Percentiles rank a stretch among this genome's conserved stretches.
These are phyloP conservation scores for Thalpophila matura DNA, from an alignment of 2,888 invertebrate species.

Conservation along the genomic window DNA sequence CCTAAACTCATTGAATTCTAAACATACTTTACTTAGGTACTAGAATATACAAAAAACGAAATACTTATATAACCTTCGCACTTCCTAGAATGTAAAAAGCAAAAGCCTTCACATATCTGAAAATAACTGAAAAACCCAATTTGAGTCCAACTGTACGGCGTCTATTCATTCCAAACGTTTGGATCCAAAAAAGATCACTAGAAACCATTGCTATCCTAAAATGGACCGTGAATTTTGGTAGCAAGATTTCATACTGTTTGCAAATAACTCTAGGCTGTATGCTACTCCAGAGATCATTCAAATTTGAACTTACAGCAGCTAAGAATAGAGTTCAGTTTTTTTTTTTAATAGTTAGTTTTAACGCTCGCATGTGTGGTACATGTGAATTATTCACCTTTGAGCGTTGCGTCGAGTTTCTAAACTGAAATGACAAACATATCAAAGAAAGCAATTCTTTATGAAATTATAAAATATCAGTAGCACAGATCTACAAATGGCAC, in stretches of 20 bases:
- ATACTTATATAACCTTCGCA: conserved; percentile 16
- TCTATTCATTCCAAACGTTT: conserved; percentile 58
- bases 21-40: background rate
- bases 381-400: conserved; percentile 64
- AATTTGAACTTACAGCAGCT: conserved; percentile 13
- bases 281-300: conserved; percentile 12
- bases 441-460: conserved; percentile 39
- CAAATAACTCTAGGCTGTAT: conserved; percentile 28
- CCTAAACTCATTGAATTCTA: background rate
- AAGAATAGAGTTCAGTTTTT: conserved; percentile 23
- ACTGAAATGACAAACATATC: conserved; percentile 57
- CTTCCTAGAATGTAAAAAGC: conserved; percentile 22
- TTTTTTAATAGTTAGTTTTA: conserved; percentile 25
- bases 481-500: background rate
- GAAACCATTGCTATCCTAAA: conserved; percentile 36
- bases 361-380: conserved; percentile 46
- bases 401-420: conserved; percentile 47
- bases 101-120: conserved; percentile 42
- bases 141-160: conserved; percentile 45
- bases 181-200: conserved; percentile 51
- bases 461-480: conserved; percentile 8
- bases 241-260: conserved; percentile 47
- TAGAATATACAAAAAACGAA: background rate
- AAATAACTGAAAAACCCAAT: conserved; percentile 55
- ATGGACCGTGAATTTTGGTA: conserved; percentile 27